Conservation (phyloP, 2,797 vertebrate genomes). For the Scolopax rusticola region DNA sequence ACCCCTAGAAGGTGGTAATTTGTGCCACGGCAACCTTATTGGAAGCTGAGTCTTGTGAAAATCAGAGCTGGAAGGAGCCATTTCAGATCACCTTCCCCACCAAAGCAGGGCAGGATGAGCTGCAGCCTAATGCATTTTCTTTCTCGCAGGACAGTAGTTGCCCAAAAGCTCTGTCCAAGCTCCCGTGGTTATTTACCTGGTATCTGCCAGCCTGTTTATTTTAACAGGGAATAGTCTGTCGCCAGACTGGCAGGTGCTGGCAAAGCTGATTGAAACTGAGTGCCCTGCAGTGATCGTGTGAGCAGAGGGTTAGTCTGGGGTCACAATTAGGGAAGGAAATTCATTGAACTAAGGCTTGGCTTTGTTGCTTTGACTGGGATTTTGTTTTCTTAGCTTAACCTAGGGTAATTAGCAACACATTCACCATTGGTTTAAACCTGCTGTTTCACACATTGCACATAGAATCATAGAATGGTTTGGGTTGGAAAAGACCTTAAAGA, state of each 20-base stretch:
- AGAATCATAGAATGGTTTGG: no score
- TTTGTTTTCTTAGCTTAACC: neutral
- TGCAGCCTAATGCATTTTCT: neutral
- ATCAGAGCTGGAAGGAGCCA: neutral
- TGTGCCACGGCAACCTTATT: neutral
- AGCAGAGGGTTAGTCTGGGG: neutral
- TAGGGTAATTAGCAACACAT: neutral
- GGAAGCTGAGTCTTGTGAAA: neutral
- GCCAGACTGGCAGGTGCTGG: neutral
- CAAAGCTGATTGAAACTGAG: neutral
- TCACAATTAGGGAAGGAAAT: neutral
- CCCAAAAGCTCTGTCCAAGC: neutral
- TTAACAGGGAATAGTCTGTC: neutral
- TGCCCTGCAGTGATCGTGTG: neutral
- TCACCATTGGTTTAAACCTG: neutral
- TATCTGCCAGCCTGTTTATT: neutral
- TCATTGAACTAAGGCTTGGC: neutral
- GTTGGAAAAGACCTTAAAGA: no score
- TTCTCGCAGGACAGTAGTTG: neutral
- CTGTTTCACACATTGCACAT: neutral
- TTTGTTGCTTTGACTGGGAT: neutral
- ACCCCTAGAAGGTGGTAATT: neutral
- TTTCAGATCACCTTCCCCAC: neutral
- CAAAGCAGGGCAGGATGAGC: neutral
- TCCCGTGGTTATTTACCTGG: neutral